phyloP scores from a whole-genome alignment of 2,797 vertebrate species.

The Euphonia xanthogaster region DNA sequence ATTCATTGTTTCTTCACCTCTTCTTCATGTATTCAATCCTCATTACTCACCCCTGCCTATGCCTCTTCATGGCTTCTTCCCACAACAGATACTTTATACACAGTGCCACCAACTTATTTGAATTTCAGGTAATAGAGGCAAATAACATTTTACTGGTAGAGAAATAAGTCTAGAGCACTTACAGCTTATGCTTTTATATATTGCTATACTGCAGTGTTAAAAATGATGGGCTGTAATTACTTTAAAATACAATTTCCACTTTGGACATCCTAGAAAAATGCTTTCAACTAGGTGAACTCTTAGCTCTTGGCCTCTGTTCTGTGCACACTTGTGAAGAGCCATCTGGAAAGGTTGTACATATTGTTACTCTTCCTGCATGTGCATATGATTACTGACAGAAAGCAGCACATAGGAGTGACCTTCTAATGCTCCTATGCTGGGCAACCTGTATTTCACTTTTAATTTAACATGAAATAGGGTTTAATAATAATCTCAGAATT shows the following conservation, averaged over 20 bases:
- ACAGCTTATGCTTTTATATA: slow-evolving; percentile 21
- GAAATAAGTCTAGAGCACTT: slow-evolving; percentile 39
- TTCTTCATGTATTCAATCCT: background rate
- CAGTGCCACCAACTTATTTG: background rate
- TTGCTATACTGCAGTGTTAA: slow-evolving; percentile 9
- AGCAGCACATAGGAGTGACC: background rate
- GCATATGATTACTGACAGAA: background rate
- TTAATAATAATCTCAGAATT: slow-evolving; percentile 36
- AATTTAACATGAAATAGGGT: slow-evolving; percentile 23
- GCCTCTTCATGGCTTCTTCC: background rate
- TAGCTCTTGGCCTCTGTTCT: slow-evolving; percentile 27
- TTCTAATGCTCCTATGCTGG: background rate
- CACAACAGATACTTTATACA: background rate
- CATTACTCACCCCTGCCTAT: background rate
- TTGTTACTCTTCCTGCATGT: background rate
- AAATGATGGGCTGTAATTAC: slow-evolving; percentile 45
- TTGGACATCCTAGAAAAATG: background rate
- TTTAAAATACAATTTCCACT: slow-evolving; percentile 44
- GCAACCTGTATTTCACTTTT: slow-evolving; percentile 31
- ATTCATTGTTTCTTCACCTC: background rate
- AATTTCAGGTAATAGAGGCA: slow-evolving; percentile 54
- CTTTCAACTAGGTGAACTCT: slow-evolving; percentile 11
- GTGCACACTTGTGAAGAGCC: background rate
- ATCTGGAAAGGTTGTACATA: background rate
- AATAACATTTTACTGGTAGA: slow-evolving; percentile 40